Evolutionary conservation across 2,888 invertebrate species (phyloP).

Genomic region (Xestia rhomboidea): DNA sequence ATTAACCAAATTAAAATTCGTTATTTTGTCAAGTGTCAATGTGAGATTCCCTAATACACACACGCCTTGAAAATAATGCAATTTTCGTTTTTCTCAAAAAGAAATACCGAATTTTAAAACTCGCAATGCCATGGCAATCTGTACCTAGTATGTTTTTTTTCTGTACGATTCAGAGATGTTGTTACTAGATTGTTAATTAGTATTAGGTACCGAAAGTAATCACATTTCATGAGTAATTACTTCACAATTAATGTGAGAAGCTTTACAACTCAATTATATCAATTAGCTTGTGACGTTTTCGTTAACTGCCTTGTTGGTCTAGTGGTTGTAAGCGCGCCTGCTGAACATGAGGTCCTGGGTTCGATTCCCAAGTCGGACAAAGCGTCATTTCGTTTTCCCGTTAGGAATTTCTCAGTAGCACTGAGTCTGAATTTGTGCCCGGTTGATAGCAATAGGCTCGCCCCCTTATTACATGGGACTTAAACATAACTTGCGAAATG

Average conservation of each 20-base stretch:
- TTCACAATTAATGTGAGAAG: background rate
- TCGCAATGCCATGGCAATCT: background rate
- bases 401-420: background rate
- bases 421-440: background rate
- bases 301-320: background rate
- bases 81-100: background rate
- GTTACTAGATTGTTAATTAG: background rate
- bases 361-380: background rate
- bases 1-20: too few species aligned
- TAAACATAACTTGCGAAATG: background rate
- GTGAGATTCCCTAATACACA: too few species aligned
- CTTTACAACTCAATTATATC: background rate
- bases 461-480: too few species aligned
- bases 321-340: background rate
- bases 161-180: background rate
- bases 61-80: background rate
- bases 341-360: background rate
- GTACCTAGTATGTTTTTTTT: background rate
- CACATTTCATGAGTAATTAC: slow-evolving; percentile 8
- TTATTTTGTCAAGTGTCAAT: too few species aligned
- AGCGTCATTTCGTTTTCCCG: background rate
- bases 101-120: background rate
- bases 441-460: background rate
- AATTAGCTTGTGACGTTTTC: background rate
- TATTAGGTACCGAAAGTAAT: background rate